phyloP scores from a whole-genome alignment of 2,888 invertebrate species.

The Pollenia griseotomentosa region DNA sequence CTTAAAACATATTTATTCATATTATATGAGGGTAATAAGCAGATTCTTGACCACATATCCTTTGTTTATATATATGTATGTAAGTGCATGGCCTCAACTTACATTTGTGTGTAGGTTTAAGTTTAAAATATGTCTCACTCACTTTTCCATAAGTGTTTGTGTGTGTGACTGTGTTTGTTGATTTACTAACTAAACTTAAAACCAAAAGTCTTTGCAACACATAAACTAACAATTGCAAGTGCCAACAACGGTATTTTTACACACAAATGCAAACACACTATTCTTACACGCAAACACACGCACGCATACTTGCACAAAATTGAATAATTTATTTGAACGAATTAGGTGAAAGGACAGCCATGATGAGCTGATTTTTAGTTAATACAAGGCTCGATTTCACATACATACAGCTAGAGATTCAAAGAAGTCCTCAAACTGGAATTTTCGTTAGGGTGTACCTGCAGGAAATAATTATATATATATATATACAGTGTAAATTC shows the following conservation, averaged over 20 bases:
- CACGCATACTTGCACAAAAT: not conserved
- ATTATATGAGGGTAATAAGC: constrained; percentile 57
- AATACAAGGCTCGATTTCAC: not conserved
- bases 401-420: not conserved
- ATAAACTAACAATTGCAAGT: constrained; percentile 61
- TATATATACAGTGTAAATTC: too few species aligned
- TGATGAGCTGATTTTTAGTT: constrained; percentile 9
- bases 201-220: constrained; percentile 50
- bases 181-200: constrained; percentile 57
- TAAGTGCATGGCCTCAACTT: not conserved
- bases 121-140: constrained; percentile 34
- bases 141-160: not conserved
- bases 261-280: constrained; percentile 4
- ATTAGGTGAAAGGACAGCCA: not conserved
- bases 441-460: too few species aligned
- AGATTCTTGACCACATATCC: constrained; percentile 53
- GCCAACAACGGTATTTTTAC: constrained; percentile 58
- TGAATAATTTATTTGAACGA: constrained; percentile 23
- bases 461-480: too few species aligned
- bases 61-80: constrained; percentile 23
- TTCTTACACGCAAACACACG: not conserved
- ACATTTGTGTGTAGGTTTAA: not conserved
- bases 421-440: too few species aligned
- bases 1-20: constrained; percentile 59
- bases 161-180: constrained; percentile 29